Evolutionary conservation across 2,888 invertebrate species (phyloP).

Genomic region (Rhimphoctona megacephalus): DNA sequence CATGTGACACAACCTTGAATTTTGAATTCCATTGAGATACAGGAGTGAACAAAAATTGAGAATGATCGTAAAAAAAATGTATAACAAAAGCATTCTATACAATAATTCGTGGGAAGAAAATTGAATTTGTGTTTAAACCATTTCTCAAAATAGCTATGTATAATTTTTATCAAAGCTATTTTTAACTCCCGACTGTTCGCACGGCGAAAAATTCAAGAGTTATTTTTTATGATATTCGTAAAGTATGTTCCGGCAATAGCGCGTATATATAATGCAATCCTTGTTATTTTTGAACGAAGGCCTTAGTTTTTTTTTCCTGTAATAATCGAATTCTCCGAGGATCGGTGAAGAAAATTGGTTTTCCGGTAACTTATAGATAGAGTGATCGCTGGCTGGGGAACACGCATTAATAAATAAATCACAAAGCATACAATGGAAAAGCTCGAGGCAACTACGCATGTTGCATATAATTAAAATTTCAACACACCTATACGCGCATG

Average conservation of each 20-base stretch:
- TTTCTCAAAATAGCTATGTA: too few relatives aligned
- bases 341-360: neutral
- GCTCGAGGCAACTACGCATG: conserved; percentile 41
- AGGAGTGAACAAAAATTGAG: too few relatives aligned
- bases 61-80: too few relatives aligned
- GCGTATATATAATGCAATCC: neutral
- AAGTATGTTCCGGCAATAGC: neutral
- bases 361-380: neutral
- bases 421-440: conserved; percentile 1
- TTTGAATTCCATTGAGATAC: too few relatives aligned
- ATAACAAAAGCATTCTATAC: neutral
- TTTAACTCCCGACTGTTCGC: too few relatives aligned
- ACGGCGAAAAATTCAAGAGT: neutral
- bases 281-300: too few relatives aligned
- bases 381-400: conserved; percentile 10
- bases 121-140: too few relatives aligned
- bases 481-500: neutral
- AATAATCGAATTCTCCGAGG: neutral
- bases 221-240: neutral
- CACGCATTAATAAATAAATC: conserved; percentile 51
- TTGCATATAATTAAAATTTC: conserved; percentile 4
- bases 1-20: too few relatives aligned
- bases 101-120: too few relatives aligned
- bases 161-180: too few relatives aligned
- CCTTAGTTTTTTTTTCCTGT: neutral